These are phyloP conservation scores for Tringa solitaria DNA, from an alignment of 2,113 vertebrate genomes.

Conservation along the genomic window DNA sequence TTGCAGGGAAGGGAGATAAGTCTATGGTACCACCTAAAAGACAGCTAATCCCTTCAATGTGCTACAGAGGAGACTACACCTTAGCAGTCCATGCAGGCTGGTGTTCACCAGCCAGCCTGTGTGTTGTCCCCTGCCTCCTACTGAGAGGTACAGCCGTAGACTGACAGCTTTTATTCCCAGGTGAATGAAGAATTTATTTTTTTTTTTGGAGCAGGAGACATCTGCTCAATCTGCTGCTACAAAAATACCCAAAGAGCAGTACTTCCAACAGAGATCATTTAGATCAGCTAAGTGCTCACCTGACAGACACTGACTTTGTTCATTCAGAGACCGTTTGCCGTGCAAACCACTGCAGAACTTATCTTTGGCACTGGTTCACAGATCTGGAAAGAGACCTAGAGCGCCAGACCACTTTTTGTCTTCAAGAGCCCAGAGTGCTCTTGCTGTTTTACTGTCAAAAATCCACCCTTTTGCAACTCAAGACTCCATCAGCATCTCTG, in stretches of 20 bases:
- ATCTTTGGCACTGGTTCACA: background rate
- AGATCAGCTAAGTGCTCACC: background rate
- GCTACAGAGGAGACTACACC: background rate
- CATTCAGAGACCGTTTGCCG: background rate
- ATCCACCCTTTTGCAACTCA: background rate
- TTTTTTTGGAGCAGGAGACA: background rate
- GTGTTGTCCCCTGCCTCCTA: background rate
- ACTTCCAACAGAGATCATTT: background rate
- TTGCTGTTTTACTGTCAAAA: background rate
- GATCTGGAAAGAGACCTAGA: background rate
- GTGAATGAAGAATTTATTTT: background rate
- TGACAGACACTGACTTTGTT: background rate
- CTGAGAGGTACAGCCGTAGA: background rate
- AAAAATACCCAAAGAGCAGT: background rate
- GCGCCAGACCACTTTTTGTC: background rate
- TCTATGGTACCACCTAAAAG: background rate
- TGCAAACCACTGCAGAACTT: background rate
- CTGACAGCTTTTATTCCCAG: background rate
- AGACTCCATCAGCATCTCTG: background rate
- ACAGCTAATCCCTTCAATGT: background rate
- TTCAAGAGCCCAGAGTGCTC: background rate
- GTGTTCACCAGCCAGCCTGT: background rate
- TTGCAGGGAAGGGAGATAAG: background rate
- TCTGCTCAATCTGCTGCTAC: background rate
- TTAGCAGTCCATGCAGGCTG: background rate